phyloP scores from a whole-genome alignment of 1,140 invertebrate genomes.

The Tetraneura akinire region DNA sequence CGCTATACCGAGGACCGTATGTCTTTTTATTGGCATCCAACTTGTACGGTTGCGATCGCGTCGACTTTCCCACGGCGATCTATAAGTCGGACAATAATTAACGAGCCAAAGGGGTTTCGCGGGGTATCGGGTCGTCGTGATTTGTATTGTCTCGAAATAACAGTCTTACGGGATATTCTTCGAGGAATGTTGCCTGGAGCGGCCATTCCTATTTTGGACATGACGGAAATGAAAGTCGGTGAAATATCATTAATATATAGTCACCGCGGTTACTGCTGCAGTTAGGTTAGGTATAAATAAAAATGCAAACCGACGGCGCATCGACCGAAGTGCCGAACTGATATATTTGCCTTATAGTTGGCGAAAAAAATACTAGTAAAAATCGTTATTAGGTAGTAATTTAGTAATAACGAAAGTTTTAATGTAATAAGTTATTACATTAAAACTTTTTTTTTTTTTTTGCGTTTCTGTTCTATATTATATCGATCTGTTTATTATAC shows the following conservation, averaged over 20 bases:
- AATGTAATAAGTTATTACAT: too few relatives aligned
- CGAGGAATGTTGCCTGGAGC: constrained; percentile 35
- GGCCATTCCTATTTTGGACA: constrained; percentile 39
- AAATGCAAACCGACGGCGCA: too few relatives aligned
- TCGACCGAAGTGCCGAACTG: too few relatives aligned
- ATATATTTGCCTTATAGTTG: too few relatives aligned
- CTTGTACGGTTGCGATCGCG: background rate
- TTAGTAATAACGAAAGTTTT: too few relatives aligned
- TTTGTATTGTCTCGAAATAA: background rate
- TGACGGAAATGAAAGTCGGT: constrained; percentile 49
- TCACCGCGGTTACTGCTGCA: background rate
- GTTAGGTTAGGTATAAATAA: too few relatives aligned
- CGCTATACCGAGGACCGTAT: background rate
- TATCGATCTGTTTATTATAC: too few relatives aligned
- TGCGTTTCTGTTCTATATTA: background rate
- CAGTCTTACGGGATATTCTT: constrained; percentile 1
- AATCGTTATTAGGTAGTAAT: too few relatives aligned
- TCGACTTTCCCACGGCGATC: background rate
- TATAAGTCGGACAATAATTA: background rate
- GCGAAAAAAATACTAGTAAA: too few relatives aligned
- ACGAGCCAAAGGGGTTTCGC: constrained; percentile 4
- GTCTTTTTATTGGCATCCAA: background rate
- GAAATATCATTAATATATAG: constrained; percentile 43
- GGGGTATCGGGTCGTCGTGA: background rate
- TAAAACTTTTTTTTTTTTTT: too few relatives aligned